These are phyloP conservation scores for Encarsia formosa DNA, from an alignment of 2,888 invertebrate genomes.

Conservation along the genomic window DNA sequence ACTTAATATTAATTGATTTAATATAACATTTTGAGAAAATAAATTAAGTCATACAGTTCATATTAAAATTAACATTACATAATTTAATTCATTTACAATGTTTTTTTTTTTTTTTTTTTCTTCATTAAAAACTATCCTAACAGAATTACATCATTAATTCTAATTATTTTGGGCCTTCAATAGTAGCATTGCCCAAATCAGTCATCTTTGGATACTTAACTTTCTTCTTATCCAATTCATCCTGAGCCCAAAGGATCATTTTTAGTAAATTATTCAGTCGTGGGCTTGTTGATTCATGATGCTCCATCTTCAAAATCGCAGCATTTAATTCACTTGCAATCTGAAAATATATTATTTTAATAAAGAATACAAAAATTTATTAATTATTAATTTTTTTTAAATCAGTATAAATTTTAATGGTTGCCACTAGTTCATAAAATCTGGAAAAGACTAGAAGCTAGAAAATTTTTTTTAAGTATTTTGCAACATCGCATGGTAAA, in stretches of 20 bases:
- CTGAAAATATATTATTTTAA: constrained; percentile 49
- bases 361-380: too few species aligned
- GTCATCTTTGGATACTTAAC: constrained; percentile 95
- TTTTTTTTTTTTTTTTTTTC: neutral
- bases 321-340: constrained; percentile 97
- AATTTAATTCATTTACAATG: constrained; percentile 11
- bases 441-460: too few species aligned
- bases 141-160: constrained; percentile 9
- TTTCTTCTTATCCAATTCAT: constrained; percentile 89
- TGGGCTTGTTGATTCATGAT: constrained; percentile 85
- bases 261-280: constrained; percentile 87
- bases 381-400: too few species aligned
- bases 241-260: constrained; percentile 93
- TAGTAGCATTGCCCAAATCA: constrained; percentile 79
- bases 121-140: constrained; percentile 21
- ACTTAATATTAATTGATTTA: constrained; percentile 15
- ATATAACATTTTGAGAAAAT: constrained; percentile 15
- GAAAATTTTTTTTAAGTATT: too few species aligned
- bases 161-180: constrained; percentile 67
- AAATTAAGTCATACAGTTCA: constrained; percentile 5
- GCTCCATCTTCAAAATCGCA: constrained; percentile 92
- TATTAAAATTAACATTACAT: constrained; percentile 16
- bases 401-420: too few species aligned
- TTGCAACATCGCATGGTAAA: too few species aligned
- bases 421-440: too few species aligned